Evolutionary conservation across 2,113 vertebrate genomes (phyloP).

Genomic region (Galbula dea): DNA sequence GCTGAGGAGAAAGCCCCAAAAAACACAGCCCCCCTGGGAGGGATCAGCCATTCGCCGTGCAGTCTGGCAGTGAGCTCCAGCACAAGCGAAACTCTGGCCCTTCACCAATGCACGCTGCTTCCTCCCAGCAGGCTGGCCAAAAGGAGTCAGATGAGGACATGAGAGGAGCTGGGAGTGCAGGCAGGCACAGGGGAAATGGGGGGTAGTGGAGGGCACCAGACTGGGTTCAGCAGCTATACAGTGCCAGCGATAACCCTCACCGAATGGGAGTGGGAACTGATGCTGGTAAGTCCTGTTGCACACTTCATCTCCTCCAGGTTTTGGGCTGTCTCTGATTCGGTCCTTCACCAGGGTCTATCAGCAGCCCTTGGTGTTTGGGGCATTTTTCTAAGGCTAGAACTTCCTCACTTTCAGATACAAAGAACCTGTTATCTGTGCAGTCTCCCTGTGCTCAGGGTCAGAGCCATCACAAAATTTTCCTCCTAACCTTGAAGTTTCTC

Average conservation of each 20-base stretch:
- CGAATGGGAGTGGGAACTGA: accelerated
- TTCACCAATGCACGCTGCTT: conserved; percentile 42
- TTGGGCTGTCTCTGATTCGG: background rate
- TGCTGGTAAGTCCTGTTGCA: accelerated
- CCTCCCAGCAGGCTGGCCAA: conserved; percentile 48
- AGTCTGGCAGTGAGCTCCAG: conserved; percentile 37
- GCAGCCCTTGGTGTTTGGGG: background rate
- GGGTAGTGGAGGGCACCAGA: background rate
- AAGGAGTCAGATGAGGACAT: conserved; percentile 63
- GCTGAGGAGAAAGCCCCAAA: background rate
- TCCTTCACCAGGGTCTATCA: background rate
- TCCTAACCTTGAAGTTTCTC: background rate
- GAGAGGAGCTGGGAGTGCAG: background rate
- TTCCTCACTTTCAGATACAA: background rate
- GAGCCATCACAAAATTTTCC: background rate
- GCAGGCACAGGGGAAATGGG: background rate
- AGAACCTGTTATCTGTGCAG: accelerated
- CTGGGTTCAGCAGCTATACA: accelerated
- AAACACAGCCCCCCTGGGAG: background rate
- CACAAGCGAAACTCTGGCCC: conserved; percentile 44
- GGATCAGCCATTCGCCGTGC: background rate
- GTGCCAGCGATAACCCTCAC: background rate
- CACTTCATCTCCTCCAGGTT: background rate
- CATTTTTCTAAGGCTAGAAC: background rate
- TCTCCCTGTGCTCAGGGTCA: background rate